These are phyloP conservation scores for Oriolus oriolus DNA, from an alignment of 2,113 vertebrate species.

Conservation along the genomic window DNA sequence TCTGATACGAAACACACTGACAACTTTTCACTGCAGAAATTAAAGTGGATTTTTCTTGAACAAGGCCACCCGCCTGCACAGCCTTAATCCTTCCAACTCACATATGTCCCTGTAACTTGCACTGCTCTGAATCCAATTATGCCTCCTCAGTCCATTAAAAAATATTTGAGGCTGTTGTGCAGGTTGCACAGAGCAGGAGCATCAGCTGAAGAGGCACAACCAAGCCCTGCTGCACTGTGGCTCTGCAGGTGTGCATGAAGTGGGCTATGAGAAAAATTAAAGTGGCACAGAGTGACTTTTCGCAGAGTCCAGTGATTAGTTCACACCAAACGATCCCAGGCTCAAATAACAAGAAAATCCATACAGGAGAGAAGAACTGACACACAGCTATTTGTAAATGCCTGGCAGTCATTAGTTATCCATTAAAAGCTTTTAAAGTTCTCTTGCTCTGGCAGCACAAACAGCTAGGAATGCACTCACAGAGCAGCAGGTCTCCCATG, in stretches of 20 bases:
- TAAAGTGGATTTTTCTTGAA: slow-evolving; percentile 40
- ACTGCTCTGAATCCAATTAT: slow-evolving; percentile 48
- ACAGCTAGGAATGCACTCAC: background rate
- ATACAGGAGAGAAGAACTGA: background rate
- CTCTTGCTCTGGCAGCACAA: background rate
- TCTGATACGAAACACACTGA: background rate
- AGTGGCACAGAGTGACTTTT: background rate
- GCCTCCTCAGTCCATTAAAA: background rate
- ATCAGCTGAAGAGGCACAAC: background rate
- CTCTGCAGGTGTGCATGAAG: background rate
- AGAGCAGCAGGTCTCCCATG: background rate
- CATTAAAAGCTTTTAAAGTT: background rate
- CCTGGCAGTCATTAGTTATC: background rate
- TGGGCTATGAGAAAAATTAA: background rate
- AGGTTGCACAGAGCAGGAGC: background rate
- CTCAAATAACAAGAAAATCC: background rate
- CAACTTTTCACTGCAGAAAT: slow-evolving; percentile 55
- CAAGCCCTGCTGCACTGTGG: background rate
- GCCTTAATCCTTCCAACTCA: slow-evolving; percentile 43
- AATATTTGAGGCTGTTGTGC: background rate
- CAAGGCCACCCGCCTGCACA: slow-evolving; percentile 9
- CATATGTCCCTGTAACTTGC: slow-evolving; percentile 54
- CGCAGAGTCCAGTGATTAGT: background rate
- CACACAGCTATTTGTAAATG: background rate
- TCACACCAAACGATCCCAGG: background rate